Conservation (phyloP, 2,888 invertebrate genomes). For the Papilio demoleus region DNA sequence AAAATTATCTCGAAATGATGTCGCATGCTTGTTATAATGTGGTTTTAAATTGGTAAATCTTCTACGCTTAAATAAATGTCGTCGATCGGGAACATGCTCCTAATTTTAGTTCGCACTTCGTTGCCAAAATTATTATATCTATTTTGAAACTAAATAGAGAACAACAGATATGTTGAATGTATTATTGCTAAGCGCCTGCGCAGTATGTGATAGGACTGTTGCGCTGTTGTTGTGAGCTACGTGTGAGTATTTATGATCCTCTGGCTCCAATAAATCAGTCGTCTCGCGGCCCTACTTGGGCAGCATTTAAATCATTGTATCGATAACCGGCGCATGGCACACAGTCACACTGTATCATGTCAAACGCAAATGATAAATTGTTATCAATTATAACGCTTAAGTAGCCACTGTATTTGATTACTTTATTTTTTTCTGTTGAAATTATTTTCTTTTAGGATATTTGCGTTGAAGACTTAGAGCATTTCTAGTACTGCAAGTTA, state of each 20-base stretch:
- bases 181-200: conserved; percentile 49
- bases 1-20: conserved; percentile 38
- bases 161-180: conserved; percentile 41
- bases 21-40: conserved; percentile 37
- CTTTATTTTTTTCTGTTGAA: not conserved
- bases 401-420: conserved; percentile 34
- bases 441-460: too few species aligned
- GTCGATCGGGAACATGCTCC: conserved; percentile 28
- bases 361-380: conserved; percentile 29
- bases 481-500: too few species aligned
- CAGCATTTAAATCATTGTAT: conserved; percentile 54
- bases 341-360: conserved; percentile 28
- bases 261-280: conserved; percentile 62
- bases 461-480: too few species aligned
- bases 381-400: conserved; percentile 22
- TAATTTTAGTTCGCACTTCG: conserved; percentile 33
- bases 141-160: conserved; percentile 29
- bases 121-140: conserved; percentile 31
- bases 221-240: conserved; percentile 13
- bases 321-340: conserved; percentile 46
- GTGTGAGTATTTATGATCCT: conserved; percentile 51
- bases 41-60: conserved; percentile 35
- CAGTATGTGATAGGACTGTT: conserved; percentile 34
- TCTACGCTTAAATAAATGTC: conserved; percentile 33
- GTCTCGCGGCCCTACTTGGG: conserved; percentile 57